Percentiles rank a stretch among this genome's conserved stretches.
phyloP scores from a whole-genome alignment of 2,797 vertebrate genomes.

The Sebastes miniatus region DNA sequence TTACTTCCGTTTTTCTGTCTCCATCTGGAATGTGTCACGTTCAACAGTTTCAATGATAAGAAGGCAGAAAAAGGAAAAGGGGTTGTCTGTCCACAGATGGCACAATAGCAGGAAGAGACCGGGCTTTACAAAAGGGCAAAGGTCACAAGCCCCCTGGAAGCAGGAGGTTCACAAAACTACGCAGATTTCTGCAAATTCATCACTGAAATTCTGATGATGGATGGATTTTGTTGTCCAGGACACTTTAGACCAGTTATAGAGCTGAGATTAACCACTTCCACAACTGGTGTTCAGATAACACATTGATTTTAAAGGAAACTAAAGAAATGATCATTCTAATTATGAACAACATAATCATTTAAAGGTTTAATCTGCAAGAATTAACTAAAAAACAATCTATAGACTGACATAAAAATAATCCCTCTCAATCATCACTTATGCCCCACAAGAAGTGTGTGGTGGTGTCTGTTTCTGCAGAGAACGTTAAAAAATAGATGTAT shows the following conservation, averaged over 20 bases:
- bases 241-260: background rate
- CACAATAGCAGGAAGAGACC: constrained; percentile 74
- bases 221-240: background rate
- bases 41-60: constrained; percentile 22
- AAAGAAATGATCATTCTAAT: background rate
- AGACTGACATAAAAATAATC: too few relatives aligned
- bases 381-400: too few relatives aligned
- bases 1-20: constrained; percentile 11
- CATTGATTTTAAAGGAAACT: background rate
- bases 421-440: too few relatives aligned
- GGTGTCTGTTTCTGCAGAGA: too few relatives aligned
- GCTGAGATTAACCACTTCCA: background rate
- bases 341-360: background rate
- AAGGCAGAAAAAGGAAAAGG: background rate
- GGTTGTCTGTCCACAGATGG: background rate
- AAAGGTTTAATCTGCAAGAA: too few relatives aligned
- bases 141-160: constrained; percentile 43
- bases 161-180: background rate
- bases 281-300: background rate
- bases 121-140: constrained; percentile 23
- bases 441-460: too few relatives aligned
- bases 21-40: constrained; percentile 25
- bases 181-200: constrained; percentile 51
- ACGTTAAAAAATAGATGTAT: too few relatives aligned
- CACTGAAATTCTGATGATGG: constrained; percentile 50